phyloP scores from a whole-genome alignment of 2,113 vertebrate species.

The Haliaeetus leucogaster region DNA sequence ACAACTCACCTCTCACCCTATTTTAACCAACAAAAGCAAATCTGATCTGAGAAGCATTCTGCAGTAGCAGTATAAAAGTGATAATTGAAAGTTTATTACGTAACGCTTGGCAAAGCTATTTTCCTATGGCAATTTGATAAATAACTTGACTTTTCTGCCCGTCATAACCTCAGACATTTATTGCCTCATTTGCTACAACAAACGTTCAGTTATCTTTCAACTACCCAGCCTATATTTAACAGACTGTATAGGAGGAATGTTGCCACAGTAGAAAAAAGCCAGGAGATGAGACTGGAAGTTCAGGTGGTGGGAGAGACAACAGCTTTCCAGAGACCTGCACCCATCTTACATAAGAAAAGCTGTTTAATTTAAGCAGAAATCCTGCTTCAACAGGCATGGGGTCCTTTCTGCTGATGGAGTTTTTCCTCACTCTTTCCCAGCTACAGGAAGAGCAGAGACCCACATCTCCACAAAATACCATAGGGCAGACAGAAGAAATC shows the following conservation, averaged over 20 bases:
- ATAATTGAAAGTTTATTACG: slow-evolving; percentile 60
- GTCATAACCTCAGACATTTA: slow-evolving; percentile 13
- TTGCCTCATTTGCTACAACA: slow-evolving; percentile 44
- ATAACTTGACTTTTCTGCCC: slow-evolving; percentile 52
- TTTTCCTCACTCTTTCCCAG: neutral
- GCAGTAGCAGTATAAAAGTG: neutral
- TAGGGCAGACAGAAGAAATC: neutral
- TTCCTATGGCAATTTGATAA: slow-evolving; percentile 51
- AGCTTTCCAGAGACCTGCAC: neutral
- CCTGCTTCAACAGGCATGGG: neutral
- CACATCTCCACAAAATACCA: neutral
- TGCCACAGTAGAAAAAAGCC: neutral
- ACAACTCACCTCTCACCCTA: neutral
- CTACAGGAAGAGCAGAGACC: neutral
- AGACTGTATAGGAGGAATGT: neutral
- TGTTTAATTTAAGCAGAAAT: neutral
- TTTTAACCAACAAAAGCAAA: slow-evolving; percentile 7
- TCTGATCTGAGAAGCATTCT: neutral
- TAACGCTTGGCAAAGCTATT: slow-evolving; percentile 16
- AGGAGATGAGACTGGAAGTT: neutral
- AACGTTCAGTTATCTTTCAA: neutral
- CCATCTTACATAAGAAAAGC: neutral
- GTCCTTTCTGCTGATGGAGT: neutral
- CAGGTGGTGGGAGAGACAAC: neutral
- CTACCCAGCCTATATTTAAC: neutral